Evolutionary conservation across 2,888 invertebrate genomes (phyloP).

Genomic region (Heteromurus nitidus): DNA sequence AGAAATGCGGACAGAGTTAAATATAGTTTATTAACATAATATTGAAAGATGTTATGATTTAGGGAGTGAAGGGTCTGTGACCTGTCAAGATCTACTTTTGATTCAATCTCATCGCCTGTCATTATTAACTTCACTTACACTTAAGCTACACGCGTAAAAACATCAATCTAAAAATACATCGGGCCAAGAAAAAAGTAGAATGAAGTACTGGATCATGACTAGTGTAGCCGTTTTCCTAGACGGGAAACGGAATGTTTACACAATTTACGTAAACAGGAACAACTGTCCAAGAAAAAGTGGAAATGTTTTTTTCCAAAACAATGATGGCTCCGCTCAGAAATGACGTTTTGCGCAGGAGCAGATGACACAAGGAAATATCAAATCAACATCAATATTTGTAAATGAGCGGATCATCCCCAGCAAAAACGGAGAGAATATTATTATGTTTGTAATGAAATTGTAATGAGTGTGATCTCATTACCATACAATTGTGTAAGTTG

Average conservation of each 20-base stretch:
- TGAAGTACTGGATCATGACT: background rate
- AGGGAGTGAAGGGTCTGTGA: background rate
- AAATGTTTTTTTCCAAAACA: background rate
- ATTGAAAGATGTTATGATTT: background rate
- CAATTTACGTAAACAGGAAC: background rate
- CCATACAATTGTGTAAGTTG: background rate
- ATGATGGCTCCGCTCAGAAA: no score
- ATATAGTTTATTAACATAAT: background rate
- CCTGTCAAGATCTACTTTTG: background rate
- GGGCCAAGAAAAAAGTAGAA: background rate
- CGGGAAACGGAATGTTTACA: conserved; percentile 4
- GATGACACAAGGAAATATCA: background rate
- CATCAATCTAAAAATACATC: conserved; percentile 13
- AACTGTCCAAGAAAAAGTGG: background rate
- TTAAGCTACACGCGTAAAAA: background rate
- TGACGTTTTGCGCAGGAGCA: background rate
- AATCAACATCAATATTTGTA: background rate
- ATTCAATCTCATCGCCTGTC: background rate
- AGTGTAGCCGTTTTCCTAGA: background rate
- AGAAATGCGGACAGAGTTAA: background rate
- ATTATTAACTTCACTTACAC: background rate
- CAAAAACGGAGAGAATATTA: background rate
- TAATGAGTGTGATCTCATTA: conserved; percentile 6
- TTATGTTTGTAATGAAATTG: background rate
- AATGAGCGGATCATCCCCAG: background rate